Evolutionary conservation across 2,888 invertebrate genomes (phyloP), one percentile per base, ranked within the genome.

Genomic region (Lagria hirta): DNA sequence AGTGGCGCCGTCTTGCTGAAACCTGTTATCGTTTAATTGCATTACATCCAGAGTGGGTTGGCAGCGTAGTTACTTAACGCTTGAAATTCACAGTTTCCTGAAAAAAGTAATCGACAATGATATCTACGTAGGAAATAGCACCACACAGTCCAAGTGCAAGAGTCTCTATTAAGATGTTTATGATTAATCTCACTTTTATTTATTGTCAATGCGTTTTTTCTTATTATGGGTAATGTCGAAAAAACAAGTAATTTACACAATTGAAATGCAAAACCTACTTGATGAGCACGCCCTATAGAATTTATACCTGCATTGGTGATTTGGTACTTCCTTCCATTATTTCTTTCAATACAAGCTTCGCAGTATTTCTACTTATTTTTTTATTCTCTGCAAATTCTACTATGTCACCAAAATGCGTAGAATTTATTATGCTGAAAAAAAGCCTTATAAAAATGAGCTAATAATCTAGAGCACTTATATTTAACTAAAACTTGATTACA

Each of bases 291-390:
- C n/a, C 18, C 18, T 18, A 6, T 6, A 18, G 18, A 7, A 7
- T 24, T 24, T 24, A 7, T 4, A 37, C 37, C 37, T 37, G 10
- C 3, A 21, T 10, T 1, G 80, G 75, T 36, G 65, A 58, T 28
- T 61, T 48, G 26, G 55, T 50, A 34, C 68, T 65, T 4, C 75
- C 74, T 51, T 72, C 57, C 6, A 75, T 55, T 18, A 82, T 58
- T 53, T 77, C 68, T 36, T 72, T 58, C 14, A 84, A 62, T 5
- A 83, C 55, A 48, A 72, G 68, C 40, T 75, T 76, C 13, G 77
- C 78, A 5, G 78, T 76, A 22, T 75, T 72, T 52, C 83, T 72
- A 72, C 81, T 88, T 12, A 90, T 84, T 52, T 69, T 66, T 34
- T 76, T 76, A 5, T 66, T 60, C 56, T 82, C 66, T n/a, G 86